phyloP scores from a whole-genome alignment of 2,888 invertebrate species.

The Frankliniella intonsa region DNA sequence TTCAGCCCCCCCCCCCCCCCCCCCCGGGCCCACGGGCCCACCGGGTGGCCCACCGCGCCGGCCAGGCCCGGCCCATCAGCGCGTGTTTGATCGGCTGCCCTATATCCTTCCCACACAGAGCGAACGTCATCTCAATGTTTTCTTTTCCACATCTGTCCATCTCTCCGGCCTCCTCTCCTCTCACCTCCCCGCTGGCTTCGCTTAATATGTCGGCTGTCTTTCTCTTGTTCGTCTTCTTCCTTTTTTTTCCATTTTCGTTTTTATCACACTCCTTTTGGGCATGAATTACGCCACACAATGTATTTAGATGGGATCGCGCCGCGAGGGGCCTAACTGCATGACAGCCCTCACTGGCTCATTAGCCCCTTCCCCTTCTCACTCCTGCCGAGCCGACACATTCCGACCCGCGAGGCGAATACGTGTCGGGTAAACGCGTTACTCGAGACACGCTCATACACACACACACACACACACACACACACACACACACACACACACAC shows the following conservation, averaged over 20 bases:
- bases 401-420: too few species aligned
- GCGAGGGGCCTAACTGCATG: slow-evolving; percentile 17
- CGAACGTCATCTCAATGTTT: not conserved
- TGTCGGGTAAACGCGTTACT: too few species aligned
- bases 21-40: not conserved
- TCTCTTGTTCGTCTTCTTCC: not conserved
- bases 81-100: not conserved
- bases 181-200: not conserved
- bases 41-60: not conserved
- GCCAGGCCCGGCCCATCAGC: too few species aligned
- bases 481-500: too few species aligned
- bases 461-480: too few species aligned
- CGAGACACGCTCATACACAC: too few species aligned
- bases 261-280: not conserved
- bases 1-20: not conserved
- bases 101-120: not conserved
- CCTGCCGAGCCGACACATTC: too few species aligned
- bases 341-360: slow-evolving; percentile 16
- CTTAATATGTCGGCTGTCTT: not conserved
- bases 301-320: slow-evolving; percentile 1
- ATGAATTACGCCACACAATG: slow-evolving; percentile 21
- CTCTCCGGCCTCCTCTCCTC: not conserved
- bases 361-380: not conserved
- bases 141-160: not conserved
- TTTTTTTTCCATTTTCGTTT: too few species aligned